phyloP scores from a whole-genome alignment of 2,113 vertebrate species.

The Myxocyprinus asiaticus region DNA sequence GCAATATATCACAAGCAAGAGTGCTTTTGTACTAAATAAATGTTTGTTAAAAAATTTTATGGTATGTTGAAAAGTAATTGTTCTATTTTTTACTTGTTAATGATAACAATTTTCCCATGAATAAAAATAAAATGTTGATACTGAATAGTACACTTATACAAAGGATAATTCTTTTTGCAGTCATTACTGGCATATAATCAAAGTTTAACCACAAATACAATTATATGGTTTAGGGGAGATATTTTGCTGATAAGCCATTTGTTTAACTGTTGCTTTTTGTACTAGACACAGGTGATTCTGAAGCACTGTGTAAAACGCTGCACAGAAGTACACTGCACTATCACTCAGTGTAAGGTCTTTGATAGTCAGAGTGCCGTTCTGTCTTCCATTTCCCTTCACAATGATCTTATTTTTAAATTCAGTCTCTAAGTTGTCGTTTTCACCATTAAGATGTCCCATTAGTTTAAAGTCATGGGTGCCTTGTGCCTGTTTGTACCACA shows the following conservation, averaged over 20 bases:
- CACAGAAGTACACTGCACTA: conserved; percentile 33
- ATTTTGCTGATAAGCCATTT: background rate
- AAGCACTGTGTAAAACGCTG: conserved; percentile 18
- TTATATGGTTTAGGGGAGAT: background rate
- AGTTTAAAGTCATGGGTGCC: background rate
- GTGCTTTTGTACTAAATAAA: too few relatives aligned
- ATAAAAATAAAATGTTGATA: too few relatives aligned
- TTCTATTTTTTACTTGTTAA: too few relatives aligned
- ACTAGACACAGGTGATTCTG: background rate
- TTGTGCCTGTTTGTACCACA: conserved; percentile 32
- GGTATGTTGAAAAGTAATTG: too few relatives aligned
- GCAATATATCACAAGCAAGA: too few relatives aligned
- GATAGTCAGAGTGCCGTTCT: conserved; percentile 2
- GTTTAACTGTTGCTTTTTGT: background rate
- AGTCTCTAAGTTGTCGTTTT: background rate
- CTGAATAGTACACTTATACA: too few relatives aligned
- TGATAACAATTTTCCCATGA: too few relatives aligned
- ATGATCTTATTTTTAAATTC: background rate
- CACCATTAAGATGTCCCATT: conserved; percentile 8
- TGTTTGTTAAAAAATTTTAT: too few relatives aligned
- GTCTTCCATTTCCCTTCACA: background rate
- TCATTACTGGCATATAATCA: too few relatives aligned
- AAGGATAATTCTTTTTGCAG: too few relatives aligned
- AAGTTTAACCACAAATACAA: too few relatives aligned
- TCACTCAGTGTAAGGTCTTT: background rate